Percentiles rank a stretch among this genome's conserved stretches.
Evolutionary conservation across 2,797 vertebrate species (phyloP).

Genomic region (Bradypodion pumilum): DNA sequence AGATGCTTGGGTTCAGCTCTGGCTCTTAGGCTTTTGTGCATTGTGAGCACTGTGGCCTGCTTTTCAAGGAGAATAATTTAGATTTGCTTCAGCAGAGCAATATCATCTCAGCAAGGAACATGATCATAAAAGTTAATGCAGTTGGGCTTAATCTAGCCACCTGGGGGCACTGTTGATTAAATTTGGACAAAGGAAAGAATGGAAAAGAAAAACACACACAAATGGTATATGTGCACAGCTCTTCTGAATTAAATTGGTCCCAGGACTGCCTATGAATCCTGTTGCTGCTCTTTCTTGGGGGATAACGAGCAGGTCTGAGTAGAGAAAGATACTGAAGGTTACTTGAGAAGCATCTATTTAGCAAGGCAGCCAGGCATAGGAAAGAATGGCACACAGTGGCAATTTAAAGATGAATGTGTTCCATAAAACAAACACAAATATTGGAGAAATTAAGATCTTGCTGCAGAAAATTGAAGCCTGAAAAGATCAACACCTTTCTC

Average conservation of each 20-base stretch:
- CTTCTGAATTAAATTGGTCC: constrained; percentile 37
- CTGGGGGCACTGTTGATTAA: constrained; percentile 79
- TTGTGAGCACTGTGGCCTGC: neutral
- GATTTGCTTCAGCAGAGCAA: neutral
- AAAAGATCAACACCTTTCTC: neutral
- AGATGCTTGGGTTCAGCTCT: neutral
- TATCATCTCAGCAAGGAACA: constrained; percentile 6
- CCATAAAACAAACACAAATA: neutral
- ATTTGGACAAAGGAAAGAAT: constrained; percentile 35
- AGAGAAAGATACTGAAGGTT: constrained; percentile 33
- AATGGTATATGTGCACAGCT: neutral
- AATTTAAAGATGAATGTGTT: neutral
- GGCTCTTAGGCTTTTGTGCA: neutral
- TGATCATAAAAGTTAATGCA: constrained; percentile 12
- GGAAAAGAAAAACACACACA: neutral
- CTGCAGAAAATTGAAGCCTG: neutral
- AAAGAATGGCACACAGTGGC: constrained; percentile 11
- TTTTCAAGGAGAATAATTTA: neutral
- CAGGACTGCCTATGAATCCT: constrained; percentile 15
- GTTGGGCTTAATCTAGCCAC: constrained; percentile 54
- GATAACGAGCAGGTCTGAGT: constrained; percentile 29
- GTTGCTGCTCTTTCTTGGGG: constrained; percentile 11
- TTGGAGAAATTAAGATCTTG: neutral
- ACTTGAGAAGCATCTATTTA: constrained; percentile 39
- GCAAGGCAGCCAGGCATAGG: neutral